phyloP scores from a whole-genome alignment of 2,797 vertebrate species.

The Liasis olivaceus region DNA sequence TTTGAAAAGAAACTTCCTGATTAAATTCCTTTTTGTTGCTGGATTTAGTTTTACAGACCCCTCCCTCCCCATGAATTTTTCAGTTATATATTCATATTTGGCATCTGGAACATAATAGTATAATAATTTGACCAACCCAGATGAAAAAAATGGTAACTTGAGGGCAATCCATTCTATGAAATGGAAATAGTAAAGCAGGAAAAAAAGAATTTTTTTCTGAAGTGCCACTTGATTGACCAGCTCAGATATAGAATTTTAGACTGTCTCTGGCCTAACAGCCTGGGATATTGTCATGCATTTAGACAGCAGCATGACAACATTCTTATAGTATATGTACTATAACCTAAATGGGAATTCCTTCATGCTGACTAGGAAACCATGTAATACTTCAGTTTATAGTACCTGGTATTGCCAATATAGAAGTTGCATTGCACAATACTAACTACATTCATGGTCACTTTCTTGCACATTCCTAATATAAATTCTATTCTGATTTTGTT shows the following conservation, averaged over 20 bases:
- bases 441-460: background rate
- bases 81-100: slow-evolving; percentile 54
- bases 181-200: slow-evolving; percentile 34
- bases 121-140: slow-evolving; percentile 45
- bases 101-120: background rate
- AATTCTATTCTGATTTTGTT: background rate
- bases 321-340: background rate
- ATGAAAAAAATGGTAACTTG: slow-evolving; percentile 38
- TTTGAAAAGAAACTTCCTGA: slow-evolving; percentile 58
- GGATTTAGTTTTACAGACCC: slow-evolving; percentile 54
- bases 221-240: background rate
- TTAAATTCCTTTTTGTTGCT: slow-evolving; percentile 58
- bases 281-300: background rate
- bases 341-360: slow-evolving; percentile 22
- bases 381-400: background rate
- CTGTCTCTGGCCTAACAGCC: background rate
- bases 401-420: fast-evolving
- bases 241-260: background rate
- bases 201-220: slow-evolving; percentile 7
- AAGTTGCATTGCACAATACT: background rate
- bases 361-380: background rate
- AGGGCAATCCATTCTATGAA: background rate
- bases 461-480: background rate
- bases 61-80: slow-evolving; percentile 34
- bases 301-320: fast-evolving